These are phyloP conservation scores for Enteromius radiatus DNA, from an alignment of 2,797 vertebrate genomes.

Conservation along the genomic window DNA sequence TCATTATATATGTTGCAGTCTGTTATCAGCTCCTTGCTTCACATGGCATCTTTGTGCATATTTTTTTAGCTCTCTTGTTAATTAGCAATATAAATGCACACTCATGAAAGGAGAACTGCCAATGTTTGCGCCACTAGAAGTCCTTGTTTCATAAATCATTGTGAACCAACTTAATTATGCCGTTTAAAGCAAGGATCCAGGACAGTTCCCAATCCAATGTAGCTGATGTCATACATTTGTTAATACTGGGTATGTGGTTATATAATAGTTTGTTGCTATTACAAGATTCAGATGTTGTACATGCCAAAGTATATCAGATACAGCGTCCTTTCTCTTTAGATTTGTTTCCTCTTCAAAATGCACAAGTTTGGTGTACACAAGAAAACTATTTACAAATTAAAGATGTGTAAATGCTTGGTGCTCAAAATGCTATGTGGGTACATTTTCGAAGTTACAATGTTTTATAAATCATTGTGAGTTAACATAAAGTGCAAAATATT, in stretches of 20 bases:
- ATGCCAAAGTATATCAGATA: constrained; percentile 54
- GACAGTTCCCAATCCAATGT: constrained; percentile 10
- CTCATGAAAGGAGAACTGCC: neutral
- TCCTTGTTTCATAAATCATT: constrained; percentile 15
- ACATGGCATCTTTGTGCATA: neutral
- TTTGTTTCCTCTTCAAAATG: constrained; percentile 44
- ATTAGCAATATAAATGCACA: constrained; percentile 47
- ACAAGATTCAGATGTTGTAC: constrained; percentile 33
- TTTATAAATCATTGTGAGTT: neutral
- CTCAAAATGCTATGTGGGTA: neutral
- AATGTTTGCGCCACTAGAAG: neutral
- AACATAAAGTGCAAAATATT: neutral
- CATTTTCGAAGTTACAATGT: neutral
- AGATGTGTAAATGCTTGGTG: constrained; percentile 54
- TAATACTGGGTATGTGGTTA: constrained; percentile 24
- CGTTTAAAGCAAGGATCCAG: constrained; percentile 1
- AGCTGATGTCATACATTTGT: constrained; percentile 11
- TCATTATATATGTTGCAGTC: constrained; percentile 2
- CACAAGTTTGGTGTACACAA: constrained; percentile 49
- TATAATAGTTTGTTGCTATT: constrained; percentile 20
- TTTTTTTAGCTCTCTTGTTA: constrained; percentile 10
- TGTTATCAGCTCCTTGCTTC: constrained; percentile 8
- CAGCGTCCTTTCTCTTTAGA: constrained; percentile 4
- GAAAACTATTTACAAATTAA: constrained; percentile 77
- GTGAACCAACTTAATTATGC: neutral